A percentile compares a stretch with the other conserved stretches of the same genome.
Conservation (phyloP, 2,888 invertebrate genomes). For the Polyploca ridens region DNA sequence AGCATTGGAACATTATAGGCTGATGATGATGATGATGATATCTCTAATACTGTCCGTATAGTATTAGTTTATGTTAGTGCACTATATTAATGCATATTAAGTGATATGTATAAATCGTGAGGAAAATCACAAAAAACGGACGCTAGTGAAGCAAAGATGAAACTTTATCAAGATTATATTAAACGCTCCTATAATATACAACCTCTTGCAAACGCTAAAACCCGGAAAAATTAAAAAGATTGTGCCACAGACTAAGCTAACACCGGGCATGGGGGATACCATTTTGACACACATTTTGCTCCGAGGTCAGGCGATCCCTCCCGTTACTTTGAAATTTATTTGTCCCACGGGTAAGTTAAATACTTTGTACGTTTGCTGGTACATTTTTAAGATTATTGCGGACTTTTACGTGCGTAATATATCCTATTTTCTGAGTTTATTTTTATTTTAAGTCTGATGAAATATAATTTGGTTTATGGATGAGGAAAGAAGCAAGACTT, state of each 20-base stretch:
- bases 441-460: background rate
- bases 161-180: background rate
- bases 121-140: background rate
- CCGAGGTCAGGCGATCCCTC: conserved; percentile 10
- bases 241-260: background rate
- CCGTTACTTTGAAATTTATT: conserved; percentile 14
- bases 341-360: conserved; percentile 3
- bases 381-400: background rate
- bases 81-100: too few species aligned
- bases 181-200: background rate
- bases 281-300: conserved; percentile 11
- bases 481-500: too few species aligned
- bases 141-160: background rate
- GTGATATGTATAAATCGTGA: too few species aligned
- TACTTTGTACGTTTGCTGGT: conserved; percentile 4
- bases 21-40: too few species aligned
- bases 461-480: too few species aligned
- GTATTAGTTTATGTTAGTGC: too few species aligned
- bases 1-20: too few species aligned
- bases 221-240: conserved; percentile 16
- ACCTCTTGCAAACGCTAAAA: conserved; percentile 24
- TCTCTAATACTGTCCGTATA: too few species aligned
- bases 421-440: background rate
- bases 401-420: background rate
- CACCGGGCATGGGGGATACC: background rate